Evolutionary conservation across 2,113 vertebrate species (phyloP).

Genomic region (Bagarius yarrelli): DNA sequence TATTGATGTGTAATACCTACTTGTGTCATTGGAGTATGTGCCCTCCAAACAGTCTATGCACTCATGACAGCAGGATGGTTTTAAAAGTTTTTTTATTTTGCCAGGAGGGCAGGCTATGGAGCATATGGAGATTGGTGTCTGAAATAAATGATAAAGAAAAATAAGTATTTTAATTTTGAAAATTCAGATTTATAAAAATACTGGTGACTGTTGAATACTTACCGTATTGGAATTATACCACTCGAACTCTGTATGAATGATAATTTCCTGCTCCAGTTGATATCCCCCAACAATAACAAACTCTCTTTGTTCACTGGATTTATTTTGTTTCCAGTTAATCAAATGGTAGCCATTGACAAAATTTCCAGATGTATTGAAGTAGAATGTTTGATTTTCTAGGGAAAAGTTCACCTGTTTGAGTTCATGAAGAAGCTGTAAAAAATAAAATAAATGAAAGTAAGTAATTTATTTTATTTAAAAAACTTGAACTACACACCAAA

Average conservation of each 20-base stretch:
- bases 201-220: too few species aligned
- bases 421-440: slow-evolving; percentile 64
- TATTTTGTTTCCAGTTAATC: slow-evolving; percentile 52
- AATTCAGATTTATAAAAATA: too few species aligned
- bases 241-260: slow-evolving; percentile 40
- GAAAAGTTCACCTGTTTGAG: slow-evolving; percentile 58
- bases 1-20: slow-evolving; percentile 45
- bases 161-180: too few species aligned
- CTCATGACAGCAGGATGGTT: slow-evolving; percentile 54
- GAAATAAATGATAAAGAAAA: too few species aligned
- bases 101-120: slow-evolving; percentile 52
- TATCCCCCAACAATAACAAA: slow-evolving; percentile 55
- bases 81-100: slow-evolving; percentile 49
- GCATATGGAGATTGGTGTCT: slow-evolving; percentile 56
- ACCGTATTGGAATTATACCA: slow-evolving; percentile 57
- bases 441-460: background rate
- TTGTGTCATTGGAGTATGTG: slow-evolving; percentile 51
- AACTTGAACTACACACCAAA: background rate
- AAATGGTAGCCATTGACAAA: slow-evolving; percentile 64
- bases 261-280: slow-evolving; percentile 26
- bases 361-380: slow-evolving; percentile 63
- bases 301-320: slow-evolving; percentile 4
- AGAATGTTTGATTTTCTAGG: slow-evolving; percentile 39
- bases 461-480: background rate
- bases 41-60: slow-evolving; percentile 56